phyloP scores from a whole-genome alignment of 2,797 vertebrate genomes.

The Mustela erminea region DNA sequence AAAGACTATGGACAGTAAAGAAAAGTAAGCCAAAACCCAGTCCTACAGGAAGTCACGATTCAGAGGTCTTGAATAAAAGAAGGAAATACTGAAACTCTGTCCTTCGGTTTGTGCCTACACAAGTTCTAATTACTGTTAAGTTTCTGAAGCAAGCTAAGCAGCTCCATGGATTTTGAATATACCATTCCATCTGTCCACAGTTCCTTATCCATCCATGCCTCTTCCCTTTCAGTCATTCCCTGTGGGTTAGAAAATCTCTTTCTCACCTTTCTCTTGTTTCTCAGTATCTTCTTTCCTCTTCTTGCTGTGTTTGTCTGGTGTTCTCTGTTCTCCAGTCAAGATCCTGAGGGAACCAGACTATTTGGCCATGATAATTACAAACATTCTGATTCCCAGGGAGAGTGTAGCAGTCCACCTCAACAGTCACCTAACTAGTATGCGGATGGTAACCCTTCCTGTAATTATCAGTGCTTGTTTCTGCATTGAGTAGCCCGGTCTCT shows the following conservation, averaged over 20 bases:
- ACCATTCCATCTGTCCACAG: background rate
- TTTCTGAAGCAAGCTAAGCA: background rate
- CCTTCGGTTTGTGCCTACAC: background rate
- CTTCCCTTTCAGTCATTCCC: background rate
- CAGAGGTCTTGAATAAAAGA: background rate
- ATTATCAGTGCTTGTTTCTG: background rate
- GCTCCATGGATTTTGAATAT: background rate
- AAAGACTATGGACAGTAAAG: background rate
- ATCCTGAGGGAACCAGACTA: background rate
- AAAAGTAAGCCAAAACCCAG: background rate
- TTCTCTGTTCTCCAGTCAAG: background rate
- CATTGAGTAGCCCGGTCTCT: background rate
- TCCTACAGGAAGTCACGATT: background rate
- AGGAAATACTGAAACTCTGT: background rate
- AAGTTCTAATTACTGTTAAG: background rate
- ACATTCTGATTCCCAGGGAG: background rate
- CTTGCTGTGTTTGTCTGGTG: background rate
- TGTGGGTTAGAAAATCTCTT: background rate
- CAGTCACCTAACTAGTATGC: background rate
- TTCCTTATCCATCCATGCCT: background rate
- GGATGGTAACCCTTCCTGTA: background rate
- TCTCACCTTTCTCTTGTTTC: background rate
- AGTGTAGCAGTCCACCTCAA: background rate
- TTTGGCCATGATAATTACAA: background rate
- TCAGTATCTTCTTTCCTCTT: background rate